phyloP scores from a whole-genome alignment of 2,797 vertebrate genomes.

The Lutjanus argentimaculatus region DNA sequence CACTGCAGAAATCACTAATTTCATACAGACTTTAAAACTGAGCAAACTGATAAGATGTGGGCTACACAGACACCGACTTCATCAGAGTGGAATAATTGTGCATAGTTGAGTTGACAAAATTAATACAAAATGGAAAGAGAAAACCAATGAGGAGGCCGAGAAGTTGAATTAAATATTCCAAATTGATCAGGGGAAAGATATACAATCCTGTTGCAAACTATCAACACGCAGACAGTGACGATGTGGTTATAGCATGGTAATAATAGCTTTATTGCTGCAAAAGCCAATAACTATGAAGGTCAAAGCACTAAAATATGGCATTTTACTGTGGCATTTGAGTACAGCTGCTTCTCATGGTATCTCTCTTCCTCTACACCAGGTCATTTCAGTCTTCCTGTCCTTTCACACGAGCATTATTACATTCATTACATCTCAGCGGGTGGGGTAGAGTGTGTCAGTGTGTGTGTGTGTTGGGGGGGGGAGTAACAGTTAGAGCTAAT shows the following conservation, averaged over 20 bases:
- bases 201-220: constrained; percentile 29
- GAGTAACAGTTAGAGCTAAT: constrained; percentile 74
- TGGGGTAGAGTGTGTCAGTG: constrained; percentile 38
- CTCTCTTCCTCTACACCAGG: constrained; percentile 39
- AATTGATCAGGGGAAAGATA: background rate
- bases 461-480: background rate
- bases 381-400: constrained; percentile 45
- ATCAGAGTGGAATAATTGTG: constrained; percentile 4
- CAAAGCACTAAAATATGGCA: constrained; percentile 68
- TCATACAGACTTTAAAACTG: background rate
- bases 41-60: background rate
- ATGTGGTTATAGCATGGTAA: constrained; percentile 40
- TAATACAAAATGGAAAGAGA: background rate
- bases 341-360: constrained; percentile 46
- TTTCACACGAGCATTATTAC: constrained; percentile 64
- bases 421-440: constrained; percentile 68
- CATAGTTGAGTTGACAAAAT: background rate
- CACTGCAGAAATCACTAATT: background rate
- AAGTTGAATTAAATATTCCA: background rate
- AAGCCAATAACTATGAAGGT: constrained; percentile 68
- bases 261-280: constrained; percentile 55
- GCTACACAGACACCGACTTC: background rate
- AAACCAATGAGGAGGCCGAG: background rate
- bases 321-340: constrained; percentile 74
- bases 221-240: constrained; percentile 39